Percentiles rank a stretch among this genome's conserved stretches.
Conservation (phyloP, 1,140 invertebrate species). For the Drosophila willistoni region DNA sequence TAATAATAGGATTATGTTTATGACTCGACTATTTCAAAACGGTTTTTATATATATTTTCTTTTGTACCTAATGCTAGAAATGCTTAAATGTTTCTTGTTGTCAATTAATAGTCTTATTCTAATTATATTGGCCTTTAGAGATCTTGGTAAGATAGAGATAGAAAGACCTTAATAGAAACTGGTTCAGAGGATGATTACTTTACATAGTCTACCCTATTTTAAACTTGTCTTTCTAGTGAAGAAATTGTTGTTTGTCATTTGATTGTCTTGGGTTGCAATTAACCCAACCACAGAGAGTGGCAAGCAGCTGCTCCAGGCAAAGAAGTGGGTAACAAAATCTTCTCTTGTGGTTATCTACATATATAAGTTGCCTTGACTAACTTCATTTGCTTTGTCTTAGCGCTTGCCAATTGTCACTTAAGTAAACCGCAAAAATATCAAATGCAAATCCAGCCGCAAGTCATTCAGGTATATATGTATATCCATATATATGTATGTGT, state of each 20-base stretch:
- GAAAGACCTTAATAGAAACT: too few relatives aligned
- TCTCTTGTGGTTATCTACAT: conserved; percentile 46
- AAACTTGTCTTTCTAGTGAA: conserved; percentile 54
- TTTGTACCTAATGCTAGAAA: background rate
- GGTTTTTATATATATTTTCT: too few relatives aligned
- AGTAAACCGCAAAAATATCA: conserved; percentile 47
- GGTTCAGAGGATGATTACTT: too few relatives aligned
- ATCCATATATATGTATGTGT: background rate
- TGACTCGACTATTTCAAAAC: background rate
- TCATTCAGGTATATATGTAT: conserved; percentile 30
- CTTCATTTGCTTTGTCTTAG: conserved; percentile 44
- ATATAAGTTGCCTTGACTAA: conserved; percentile 45
- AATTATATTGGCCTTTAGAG: too few relatives aligned
- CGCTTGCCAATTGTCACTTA: conserved; percentile 61
- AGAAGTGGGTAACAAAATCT: conserved; percentile 49
- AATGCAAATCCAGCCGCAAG: conserved; percentile 33
- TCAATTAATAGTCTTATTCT: too few relatives aligned
- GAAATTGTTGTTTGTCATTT: conserved; percentile 52
- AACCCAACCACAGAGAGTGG: conserved; percentile 58
- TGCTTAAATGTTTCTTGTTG: background rate
- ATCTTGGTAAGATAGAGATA: too few relatives aligned
- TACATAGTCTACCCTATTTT: background rate
- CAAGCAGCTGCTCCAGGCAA: conserved; percentile 6
- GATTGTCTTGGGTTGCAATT: conserved; percentile 40
- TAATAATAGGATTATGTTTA: background rate